Percentiles rank a stretch among this genome's conserved stretches.
Conservation (phyloP, 2,888 invertebrate species). For the Aelia acuminata region DNA sequence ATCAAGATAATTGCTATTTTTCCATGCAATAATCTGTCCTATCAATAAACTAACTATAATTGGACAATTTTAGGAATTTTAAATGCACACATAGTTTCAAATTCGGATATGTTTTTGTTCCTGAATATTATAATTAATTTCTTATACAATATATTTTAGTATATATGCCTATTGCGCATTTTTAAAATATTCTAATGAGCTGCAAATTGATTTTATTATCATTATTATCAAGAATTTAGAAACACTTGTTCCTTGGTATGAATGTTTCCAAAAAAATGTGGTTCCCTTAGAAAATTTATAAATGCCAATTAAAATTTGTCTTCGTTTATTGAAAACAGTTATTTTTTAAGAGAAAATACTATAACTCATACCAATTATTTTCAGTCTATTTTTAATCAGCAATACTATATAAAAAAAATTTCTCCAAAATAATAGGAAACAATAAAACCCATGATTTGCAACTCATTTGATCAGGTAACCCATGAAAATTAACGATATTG, state of each 20-base stretch:
- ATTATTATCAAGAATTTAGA: too few species aligned
- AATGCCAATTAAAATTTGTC: too few species aligned
- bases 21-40: not conserved
- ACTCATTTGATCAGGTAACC: not conserved
- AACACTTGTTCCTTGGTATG: too few species aligned
- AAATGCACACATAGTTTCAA: not conserved
- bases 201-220: not conserved
- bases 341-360: too few species aligned
- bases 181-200: conserved; percentile 8
- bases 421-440: too few species aligned
- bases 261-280: too few species aligned
- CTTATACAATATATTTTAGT: not conserved
- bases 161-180: not conserved
- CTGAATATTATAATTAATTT: not conserved
- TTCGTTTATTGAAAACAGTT: too few species aligned
- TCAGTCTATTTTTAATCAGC: too few species aligned
- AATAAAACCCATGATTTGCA: not conserved
- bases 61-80: not conserved
- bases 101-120: not conserved
- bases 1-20: not conserved
- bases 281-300: too few species aligned
- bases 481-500: not conserved
- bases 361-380: too few species aligned
- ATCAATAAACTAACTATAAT: not conserved
- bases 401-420: too few species aligned